Conservation (phyloP, 2,888 invertebrate species). For the Drosophila formosana region DNA sequence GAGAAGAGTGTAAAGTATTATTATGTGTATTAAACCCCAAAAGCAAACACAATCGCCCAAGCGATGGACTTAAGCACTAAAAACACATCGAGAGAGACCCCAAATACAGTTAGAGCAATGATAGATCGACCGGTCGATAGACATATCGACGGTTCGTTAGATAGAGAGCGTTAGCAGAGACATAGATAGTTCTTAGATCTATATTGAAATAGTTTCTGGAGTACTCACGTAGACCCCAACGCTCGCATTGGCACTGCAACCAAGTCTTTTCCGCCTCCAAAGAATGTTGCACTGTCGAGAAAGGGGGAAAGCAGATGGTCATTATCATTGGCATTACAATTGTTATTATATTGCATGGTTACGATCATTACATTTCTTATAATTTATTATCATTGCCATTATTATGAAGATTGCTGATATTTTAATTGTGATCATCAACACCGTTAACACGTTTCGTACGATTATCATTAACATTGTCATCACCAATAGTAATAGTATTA, state of each 20-base stretch:
- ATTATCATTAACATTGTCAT: not conserved
- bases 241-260: constrained; percentile 95
- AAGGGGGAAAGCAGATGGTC: not conserved
- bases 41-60: constrained; percentile 28
- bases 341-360: not conserved
- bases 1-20: constrained; percentile 4
- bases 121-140: constrained; percentile 21
- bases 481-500: not conserved
- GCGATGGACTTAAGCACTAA: constrained; percentile 34
- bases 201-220: not conserved
- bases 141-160: constrained; percentile 12
- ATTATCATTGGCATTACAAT: not conserved
- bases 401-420: not conserved
- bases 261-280: constrained; percentile 95
- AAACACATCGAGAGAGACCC: constrained; percentile 43
- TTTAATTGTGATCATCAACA: not conserved
- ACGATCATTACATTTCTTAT: not conserved
- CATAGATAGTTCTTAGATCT: constrained; percentile 8
- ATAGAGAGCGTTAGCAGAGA: constrained; percentile 21
- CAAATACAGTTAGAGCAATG: constrained; percentile 26
- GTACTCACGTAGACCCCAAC: constrained; percentile 89
- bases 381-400: not conserved
- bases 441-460: not conserved
- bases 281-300: constrained; percentile 91
- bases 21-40: constrained; percentile 33